Evolutionary conservation across 2,113 vertebrate genomes (phyloP).

Genomic region (Cnemophilus loriae): DNA sequence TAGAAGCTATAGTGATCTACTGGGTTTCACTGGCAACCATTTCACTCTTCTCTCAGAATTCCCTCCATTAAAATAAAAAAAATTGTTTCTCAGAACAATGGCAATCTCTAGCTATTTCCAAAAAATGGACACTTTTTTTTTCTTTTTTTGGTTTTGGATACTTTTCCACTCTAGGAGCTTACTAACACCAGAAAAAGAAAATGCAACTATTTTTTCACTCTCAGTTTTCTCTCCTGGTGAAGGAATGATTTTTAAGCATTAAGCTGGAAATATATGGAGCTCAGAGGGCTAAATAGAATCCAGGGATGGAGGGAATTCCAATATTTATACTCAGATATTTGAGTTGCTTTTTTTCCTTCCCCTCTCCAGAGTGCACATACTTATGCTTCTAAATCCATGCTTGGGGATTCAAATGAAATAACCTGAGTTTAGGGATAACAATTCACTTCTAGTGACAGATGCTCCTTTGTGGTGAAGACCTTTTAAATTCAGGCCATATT

Average conservation of each 20-base stretch:
- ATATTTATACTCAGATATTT: not conserved
- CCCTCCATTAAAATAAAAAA: not conserved
- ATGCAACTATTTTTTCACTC: not conserved
- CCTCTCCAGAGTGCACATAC: not conserved
- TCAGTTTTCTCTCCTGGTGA: not conserved
- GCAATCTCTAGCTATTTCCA: not conserved
- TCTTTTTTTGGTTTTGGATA: not conserved
- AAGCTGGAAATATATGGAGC: not conserved
- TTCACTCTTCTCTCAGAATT: not conserved
- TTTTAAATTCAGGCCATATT: not conserved
- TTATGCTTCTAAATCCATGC: not conserved
- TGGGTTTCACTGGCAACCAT: not conserved
- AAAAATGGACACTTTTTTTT: not conserved
- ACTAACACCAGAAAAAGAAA: not conserved
- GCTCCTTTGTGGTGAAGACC: not conserved
- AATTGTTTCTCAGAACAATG: not conserved
- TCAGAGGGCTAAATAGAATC: not conserved
- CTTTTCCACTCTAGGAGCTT: accelerated
- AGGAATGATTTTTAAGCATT: not conserved
- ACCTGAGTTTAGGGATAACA: not conserved
- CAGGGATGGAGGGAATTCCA: not conserved
- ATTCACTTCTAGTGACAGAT: not conserved
- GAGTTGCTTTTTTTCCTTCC: not conserved
- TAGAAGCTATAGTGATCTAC: not conserved
- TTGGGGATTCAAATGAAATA: not conserved